Evolutionary conservation across 92 coral and sea anemone species (phyloP), one percentile per base, ranked within the genome.

Genomic region (Porites divaricata): DNA sequence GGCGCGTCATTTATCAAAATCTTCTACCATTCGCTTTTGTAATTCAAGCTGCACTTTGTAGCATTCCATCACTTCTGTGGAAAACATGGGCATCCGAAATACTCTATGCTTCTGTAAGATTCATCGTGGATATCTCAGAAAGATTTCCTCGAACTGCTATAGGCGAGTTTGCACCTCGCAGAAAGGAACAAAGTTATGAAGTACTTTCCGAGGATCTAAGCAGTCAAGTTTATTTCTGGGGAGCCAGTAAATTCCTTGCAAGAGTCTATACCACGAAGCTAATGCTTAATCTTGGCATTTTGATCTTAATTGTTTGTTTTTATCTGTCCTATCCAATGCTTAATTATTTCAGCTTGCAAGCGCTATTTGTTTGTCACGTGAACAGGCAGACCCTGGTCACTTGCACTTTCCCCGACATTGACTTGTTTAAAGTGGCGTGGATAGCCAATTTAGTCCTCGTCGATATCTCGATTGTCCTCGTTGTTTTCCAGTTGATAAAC

Each of bases 351-450:
- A 83, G 35, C 76, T 87, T 94, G n/a, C 86, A 92, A 79, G 72
- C 76, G 57, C 88, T 83, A 56, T 92, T 94, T 24, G 79, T 89
- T 13, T 94, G 98, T 67, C 95, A 93, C 67, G 98, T 94, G 51
- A 89, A 94, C 76, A 84, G 78, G 62, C 88, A 85, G 63, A 74
- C 82, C 7, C 70, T 94, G 5, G 93, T 94, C 21, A 70, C 87
- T 10, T 94, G 98, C 63, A 64, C 85, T 5, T 74, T 92, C 21
- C 93, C 95, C 10, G 88, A 83, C 7, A 90, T 91, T 2, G 83
- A 86, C 59, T 51, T 94, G 21, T 77, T 92, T 63, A 87, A 79
- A 25, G 62, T 89, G 13, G 81, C 84, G 13, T 94, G 98, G 98
- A 75, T 89, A 57, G 77, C 67, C 2, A 94, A 92, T 58, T 77